Conservation (phyloP, 2,797 vertebrate genomes). For the Gymnoscopelus braueri region DNA sequence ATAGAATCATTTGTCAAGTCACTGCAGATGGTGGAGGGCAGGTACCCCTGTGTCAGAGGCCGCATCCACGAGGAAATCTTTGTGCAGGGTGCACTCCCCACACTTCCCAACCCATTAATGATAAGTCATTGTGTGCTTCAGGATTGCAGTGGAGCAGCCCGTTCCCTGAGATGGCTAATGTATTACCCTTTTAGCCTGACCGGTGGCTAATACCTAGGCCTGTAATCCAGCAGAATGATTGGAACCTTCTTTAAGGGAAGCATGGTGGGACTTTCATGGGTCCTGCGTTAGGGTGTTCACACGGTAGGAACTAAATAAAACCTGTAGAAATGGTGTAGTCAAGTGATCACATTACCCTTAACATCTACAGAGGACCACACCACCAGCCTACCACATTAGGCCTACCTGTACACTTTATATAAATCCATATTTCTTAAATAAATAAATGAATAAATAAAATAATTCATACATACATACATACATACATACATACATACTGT, state of each 20-base stretch:
- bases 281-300: constrained; percentile 24
- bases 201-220: constrained; percentile 58
- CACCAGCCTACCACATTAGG: not conserved
- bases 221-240: constrained; percentile 31
- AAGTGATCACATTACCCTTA: constrained; percentile 31
- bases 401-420: no score
- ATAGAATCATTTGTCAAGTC: constrained; percentile 87
- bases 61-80: constrained; percentile 81
- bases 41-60: constrained; percentile 76
- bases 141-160: constrained; percentile 64
- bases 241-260: constrained; percentile 42
- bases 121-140: constrained; percentile 75
- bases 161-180: constrained; percentile 64
- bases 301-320: constrained; percentile 11
- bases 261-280: constrained; percentile 36
- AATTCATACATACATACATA: no score
- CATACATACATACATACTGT: not conserved
- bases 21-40: constrained; percentile 79
- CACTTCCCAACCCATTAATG: constrained; percentile 74
- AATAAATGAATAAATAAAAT: no score
- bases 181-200: constrained; percentile 74
- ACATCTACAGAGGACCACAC: not conserved
- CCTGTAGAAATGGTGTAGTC: constrained; percentile 2
- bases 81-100: constrained; percentile 68
- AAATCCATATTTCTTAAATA: no score